phyloP scores from a whole-genome alignment of 2,797 vertebrate species.

The Kryptopterus vitreolus region DNA sequence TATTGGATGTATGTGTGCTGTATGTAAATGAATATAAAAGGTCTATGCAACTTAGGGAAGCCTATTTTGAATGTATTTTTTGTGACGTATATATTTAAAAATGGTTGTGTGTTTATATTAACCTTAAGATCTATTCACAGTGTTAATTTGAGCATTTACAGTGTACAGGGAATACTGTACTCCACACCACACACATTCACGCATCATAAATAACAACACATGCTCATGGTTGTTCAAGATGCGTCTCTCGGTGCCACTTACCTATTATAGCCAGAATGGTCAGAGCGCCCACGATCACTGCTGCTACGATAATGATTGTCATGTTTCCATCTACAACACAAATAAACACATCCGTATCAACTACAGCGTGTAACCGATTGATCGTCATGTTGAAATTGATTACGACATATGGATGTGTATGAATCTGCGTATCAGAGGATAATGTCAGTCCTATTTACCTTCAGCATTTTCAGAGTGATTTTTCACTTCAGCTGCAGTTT shows the following conservation, averaged over 20 bases:
- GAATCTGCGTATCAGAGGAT: not conserved
- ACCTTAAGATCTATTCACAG: not conserved
- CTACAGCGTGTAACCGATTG: not conserved
- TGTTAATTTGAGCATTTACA: not conserved
- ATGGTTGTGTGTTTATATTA: not conserved
- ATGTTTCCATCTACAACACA: conserved; percentile 58
- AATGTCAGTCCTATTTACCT: not conserved
- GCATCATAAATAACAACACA: not conserved
- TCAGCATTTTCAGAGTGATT: not conserved
- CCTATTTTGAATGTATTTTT: too few relatives aligned
- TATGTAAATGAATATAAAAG: not conserved
- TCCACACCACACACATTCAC: not conserved
- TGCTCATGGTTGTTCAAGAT: not conserved
- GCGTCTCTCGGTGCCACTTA: conserved; percentile 56
- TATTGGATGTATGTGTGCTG: too few relatives aligned
- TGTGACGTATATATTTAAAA: too few relatives aligned
- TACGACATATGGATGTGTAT: not conserved
- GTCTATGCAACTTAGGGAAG: too few relatives aligned
- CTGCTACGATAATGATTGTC: conserved; percentile 63
- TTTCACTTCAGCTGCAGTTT: not conserved
- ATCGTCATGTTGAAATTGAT: not conserved
- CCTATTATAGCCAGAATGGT: conserved; percentile 59
- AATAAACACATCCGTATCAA: not conserved
- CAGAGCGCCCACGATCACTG: conserved; percentile 60
- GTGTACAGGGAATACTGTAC: not conserved